Conservation (phyloP, 92 coral and sea anemone genomes). For the Phenganax marumi region DNA sequence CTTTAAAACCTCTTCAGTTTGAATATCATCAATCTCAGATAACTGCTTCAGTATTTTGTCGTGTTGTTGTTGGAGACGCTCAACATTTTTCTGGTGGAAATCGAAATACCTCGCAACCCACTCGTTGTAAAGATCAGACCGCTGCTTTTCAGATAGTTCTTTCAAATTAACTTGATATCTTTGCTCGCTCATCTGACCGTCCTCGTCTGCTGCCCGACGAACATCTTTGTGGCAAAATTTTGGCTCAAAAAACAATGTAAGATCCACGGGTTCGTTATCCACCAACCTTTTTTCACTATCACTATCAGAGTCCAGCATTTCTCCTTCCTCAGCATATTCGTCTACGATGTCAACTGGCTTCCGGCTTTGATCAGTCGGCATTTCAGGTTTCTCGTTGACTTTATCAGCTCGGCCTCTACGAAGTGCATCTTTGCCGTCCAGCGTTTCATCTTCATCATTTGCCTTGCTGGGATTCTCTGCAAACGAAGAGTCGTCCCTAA, state of each 20-base stretch:
- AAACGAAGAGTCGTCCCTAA: too few species aligned
- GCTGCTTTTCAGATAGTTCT: conserved; percentile 5
- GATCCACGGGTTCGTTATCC: neutral
- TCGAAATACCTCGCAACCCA: conserved; percentile 19
- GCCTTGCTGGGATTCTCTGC: neutral
- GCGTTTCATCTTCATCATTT: neutral
- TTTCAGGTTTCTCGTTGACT: too few species aligned
- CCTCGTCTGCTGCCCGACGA: neutral
- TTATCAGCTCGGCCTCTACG: too few species aligned
- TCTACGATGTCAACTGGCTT: too few species aligned
- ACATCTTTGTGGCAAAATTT: too few species aligned
- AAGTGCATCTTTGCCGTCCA: neutral
- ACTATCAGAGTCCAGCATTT: neutral
- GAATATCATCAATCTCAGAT: conserved; percentile 21
- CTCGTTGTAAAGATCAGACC: conserved; percentile 14
- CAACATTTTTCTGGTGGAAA: neutral
- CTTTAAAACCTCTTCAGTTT: conserved; percentile 49
- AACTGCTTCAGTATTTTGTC: neutral
- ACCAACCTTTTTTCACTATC: neutral
- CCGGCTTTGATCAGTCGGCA: too few species aligned
- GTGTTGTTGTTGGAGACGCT: neutral
- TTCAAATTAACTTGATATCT: conserved; percentile 19
- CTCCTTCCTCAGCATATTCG: neutral
- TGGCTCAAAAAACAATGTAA: neutral
- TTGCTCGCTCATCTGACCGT: neutral